phyloP scores from a whole-genome alignment of 2,888 invertebrate species.

The Mythimna vitellina region DNA sequence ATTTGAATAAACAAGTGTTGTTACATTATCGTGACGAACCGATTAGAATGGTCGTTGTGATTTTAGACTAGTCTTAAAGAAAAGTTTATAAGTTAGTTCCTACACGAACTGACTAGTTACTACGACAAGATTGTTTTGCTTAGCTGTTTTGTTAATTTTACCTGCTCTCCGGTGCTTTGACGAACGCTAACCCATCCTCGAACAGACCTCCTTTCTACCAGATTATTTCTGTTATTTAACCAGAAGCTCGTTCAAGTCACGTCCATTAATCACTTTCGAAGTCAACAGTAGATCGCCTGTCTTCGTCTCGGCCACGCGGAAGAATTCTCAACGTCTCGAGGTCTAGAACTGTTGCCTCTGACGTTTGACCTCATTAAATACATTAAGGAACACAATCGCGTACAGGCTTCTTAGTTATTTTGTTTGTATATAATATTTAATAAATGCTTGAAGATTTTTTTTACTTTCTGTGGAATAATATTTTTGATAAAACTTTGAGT shows the following conservation, averaged over 20 bases:
- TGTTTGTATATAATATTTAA: constrained; percentile 11
- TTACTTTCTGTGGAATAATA: neutral
- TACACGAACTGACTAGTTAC: neutral
- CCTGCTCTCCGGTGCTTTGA: neutral
- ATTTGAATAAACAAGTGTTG: neutral
- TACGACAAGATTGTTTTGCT: neutral
- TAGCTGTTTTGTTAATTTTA: neutral
- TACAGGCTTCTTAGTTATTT: constrained; percentile 13
- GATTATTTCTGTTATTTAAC: constrained; percentile 24
- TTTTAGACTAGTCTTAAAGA: neutral
- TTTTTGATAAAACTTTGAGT: neutral
- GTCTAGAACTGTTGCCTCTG: constrained; percentile 52
- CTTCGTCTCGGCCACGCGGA: constrained; percentile 43
- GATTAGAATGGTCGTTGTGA: neutral
- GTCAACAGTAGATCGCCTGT: constrained; percentile 39
- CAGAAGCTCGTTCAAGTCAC: constrained; percentile 32
- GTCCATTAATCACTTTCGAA: constrained; percentile 52
- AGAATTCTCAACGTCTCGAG: constrained; percentile 39
- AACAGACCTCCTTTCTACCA: neutral
- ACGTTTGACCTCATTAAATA: constrained; percentile 57
- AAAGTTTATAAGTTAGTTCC: neutral
- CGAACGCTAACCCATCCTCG: neutral
- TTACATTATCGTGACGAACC: neutral
- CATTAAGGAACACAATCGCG: constrained; percentile 47
- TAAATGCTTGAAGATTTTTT: neutral